Conservation (phyloP, 2,888 invertebrate species). For the Plagodis pulveraria region DNA sequence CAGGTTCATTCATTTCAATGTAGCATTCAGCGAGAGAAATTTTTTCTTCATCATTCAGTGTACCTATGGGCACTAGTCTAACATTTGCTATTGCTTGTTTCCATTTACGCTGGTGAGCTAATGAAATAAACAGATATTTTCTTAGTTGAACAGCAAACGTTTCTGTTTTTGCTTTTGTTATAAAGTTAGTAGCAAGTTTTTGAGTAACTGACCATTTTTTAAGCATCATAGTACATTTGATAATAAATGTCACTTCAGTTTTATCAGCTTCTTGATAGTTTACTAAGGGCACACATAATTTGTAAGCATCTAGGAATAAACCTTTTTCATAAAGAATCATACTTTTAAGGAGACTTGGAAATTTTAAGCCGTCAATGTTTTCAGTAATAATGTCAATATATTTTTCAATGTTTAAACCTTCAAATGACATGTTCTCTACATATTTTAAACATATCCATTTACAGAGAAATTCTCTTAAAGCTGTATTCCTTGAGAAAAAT, state of each 20-base stretch:
- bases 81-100: constrained; percentile 72
- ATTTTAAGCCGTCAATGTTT: constrained; percentile 85
- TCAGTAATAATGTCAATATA: constrained; percentile 81
- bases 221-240: constrained; percentile 69
- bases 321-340: constrained; percentile 80
- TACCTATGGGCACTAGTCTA: constrained; percentile 55
- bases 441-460: constrained; percentile 65
- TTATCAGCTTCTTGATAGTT: constrained; percentile 69
- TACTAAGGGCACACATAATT: constrained; percentile 71
- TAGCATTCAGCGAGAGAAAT: constrained; percentile 66
- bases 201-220: constrained; percentile 73
- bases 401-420: constrained; percentile 68
- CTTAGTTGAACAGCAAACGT: constrained; percentile 54
- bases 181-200: constrained; percentile 70
- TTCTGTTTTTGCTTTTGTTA: constrained; percentile 64
- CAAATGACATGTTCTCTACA: constrained; percentile 60
- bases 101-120: constrained; percentile 79
- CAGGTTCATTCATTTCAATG: constrained; percentile 62
- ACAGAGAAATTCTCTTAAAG: constrained; percentile 67
- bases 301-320: constrained; percentile 83
- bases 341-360: constrained; percentile 86
- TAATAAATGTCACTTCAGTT: constrained; percentile 67
- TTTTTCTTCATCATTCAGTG: constrained; percentile 55
- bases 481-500: constrained; percentile 60
- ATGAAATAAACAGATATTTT: constrained; percentile 63